Evolutionary conservation across 2,888 invertebrate species (phyloP), one percentile per base, ranked within the genome.

Genomic region (Lithophane socia): DNA sequence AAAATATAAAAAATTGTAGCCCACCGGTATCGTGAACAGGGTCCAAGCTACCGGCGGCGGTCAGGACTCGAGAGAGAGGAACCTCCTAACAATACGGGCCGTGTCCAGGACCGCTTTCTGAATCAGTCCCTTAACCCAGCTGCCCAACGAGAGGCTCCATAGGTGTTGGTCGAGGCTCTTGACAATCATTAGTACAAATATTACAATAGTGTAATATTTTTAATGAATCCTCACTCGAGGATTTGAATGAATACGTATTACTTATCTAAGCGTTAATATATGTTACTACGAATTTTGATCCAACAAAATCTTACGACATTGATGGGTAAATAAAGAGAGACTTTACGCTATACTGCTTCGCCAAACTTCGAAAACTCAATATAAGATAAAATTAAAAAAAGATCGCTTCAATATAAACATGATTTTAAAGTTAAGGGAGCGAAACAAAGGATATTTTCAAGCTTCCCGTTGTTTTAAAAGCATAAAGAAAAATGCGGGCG

Each of bases 401-500:
- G 8, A 66, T 42, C 24, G 29, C 65, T 54, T n/a, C 54, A 77
- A 86, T 70, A 76, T 77, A 84, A 80, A 82, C 75, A 74, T 66
- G 54, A 82, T 84, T 88, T 64, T 67, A 74, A 82, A 72, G 81
- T 78, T 76, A 80, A 78, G 60, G 68, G 47, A 24, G 49, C 73
- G 49, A 74, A 86, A 87, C 82, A 88, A 89, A 84, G 78, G 77
- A 85, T 85, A 73, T 87, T 85, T 77, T 73, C 73, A 37, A 81
- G 84, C 80, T 83, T 83, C 81, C 73, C 87, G 79, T 91, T 90
- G 85, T 90, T 89, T 90, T 89, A 85, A 88, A 88, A 84, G 83
- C 83, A 85, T 82, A 86, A 80, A 85, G 86, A 83, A 90, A 89
- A 90, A 88, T 88, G 87, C 86, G 87, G 80, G 88, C 91, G 90